These are phyloP conservation scores for Xenus cinereus DNA, from an alignment of 2,113 vertebrate genomes.

Conservation along the genomic window DNA sequence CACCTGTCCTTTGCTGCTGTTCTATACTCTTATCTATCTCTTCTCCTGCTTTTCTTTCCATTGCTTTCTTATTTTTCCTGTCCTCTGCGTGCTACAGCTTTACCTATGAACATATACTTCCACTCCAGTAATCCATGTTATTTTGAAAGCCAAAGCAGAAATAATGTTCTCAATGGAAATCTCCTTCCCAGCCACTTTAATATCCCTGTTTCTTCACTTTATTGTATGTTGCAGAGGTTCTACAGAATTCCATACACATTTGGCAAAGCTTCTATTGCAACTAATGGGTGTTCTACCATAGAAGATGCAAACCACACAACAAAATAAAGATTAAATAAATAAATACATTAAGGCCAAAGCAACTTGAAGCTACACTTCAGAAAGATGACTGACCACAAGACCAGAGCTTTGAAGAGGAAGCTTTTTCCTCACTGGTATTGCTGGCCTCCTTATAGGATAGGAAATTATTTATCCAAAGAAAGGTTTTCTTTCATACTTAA, in stretches of 20 bases:
- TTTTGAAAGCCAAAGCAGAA: background rate
- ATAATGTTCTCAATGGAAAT: background rate
- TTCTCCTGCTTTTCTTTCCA: slow-evolving; percentile 13
- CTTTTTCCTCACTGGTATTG: background rate
- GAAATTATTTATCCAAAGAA: background rate
- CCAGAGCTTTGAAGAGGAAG: background rate
- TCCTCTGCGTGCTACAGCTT: background rate
- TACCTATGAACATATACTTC: background rate
- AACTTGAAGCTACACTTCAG: background rate
- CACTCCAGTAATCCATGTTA: background rate
- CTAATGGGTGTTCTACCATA: background rate
- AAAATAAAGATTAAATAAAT: background rate
- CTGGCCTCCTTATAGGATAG: background rate
- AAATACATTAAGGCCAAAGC: background rate
- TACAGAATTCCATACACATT: background rate
- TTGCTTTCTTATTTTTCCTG: slow-evolving; percentile 1
- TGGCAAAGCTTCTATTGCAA: background rate
- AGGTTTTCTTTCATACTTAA: background rate
- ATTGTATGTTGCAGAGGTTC: background rate
- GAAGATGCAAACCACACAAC: background rate
- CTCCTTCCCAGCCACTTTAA: background rate
- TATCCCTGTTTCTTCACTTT: background rate
- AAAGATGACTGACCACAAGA: background rate
- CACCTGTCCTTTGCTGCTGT: slow-evolving; percentile 28
- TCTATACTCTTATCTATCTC: slow-evolving; percentile 3